Conservation (phyloP, 2,888 invertebrate genomes). For the Willowsia nigromaculata region DNA sequence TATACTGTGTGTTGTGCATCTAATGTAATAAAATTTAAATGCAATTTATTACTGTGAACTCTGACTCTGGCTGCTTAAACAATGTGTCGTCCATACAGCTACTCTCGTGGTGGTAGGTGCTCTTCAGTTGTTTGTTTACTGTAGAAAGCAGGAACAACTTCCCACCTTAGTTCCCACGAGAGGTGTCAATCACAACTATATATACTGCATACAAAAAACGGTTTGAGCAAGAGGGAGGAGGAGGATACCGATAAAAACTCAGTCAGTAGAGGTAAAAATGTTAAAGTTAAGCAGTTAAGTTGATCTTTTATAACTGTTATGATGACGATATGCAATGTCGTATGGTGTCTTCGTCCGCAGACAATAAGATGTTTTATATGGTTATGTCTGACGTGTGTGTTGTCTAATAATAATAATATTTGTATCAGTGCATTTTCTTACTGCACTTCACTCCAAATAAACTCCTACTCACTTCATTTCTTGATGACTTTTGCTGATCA, state of each 20-base stretch:
- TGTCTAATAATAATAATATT: background rate
- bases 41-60: conserved; percentile 49
- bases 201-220: background rate
- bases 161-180: conserved; percentile 71
- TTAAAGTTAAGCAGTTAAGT: conserved; percentile 5
- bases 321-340: background rate
- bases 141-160: conserved; percentile 71
- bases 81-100: background rate
- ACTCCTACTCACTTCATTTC: background rate
- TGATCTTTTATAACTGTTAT: conserved; percentile 28
- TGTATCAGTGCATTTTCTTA: background rate
- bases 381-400: background rate
- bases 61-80: background rate
- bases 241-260: conserved; percentile 48
- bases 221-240: background rate
- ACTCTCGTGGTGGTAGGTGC: background rate
- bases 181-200: conserved; percentile 64
- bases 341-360: background rate
- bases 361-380: background rate
- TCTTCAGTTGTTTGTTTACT: conserved; percentile 17
- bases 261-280: conserved; percentile 51
- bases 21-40: conserved; percentile 21
- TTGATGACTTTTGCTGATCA: conserved; percentile 54
- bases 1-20: background rate
- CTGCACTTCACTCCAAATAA: conserved; percentile 19